Conservation (phyloP, 2,113 vertebrate species). For the Ploceus nigricollis region DNA sequence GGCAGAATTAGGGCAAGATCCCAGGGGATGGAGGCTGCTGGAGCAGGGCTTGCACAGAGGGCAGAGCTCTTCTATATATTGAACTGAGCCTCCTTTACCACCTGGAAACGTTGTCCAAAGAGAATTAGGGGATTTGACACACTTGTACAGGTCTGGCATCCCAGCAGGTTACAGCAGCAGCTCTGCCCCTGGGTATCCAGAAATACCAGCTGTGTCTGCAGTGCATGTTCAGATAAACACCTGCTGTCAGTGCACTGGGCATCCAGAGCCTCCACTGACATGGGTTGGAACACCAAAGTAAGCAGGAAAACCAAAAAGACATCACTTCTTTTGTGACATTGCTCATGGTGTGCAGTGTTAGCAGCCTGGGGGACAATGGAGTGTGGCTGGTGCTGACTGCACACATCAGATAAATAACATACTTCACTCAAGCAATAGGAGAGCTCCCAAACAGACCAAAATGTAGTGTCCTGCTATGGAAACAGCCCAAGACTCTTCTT, state of each 20-base stretch:
- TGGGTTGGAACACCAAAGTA: background rate
- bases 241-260: background rate
- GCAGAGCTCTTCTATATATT: background rate
- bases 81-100: background rate
- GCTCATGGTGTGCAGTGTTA: background rate
- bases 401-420: background rate
- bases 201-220: background rate
- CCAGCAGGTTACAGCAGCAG: background rate
- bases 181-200: background rate
- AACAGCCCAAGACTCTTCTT: background rate
- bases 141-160: background rate
- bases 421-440: background rate
- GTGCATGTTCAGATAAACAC: background rate
- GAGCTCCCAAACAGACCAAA: background rate
- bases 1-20: conserved; percentile 47
- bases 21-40: background rate
- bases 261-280: background rate
- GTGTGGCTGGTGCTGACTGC: background rate
- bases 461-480: background rate
- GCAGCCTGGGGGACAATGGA: background rate
- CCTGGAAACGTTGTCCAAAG: background rate
- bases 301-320: background rate
- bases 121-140: background rate
- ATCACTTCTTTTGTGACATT: background rate
- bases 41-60: background rate